Evolutionary conservation across 2,888 invertebrate genomes (phyloP), one percentile per base, ranked within the genome.

Genomic region (Synergus itoensis): DNA sequence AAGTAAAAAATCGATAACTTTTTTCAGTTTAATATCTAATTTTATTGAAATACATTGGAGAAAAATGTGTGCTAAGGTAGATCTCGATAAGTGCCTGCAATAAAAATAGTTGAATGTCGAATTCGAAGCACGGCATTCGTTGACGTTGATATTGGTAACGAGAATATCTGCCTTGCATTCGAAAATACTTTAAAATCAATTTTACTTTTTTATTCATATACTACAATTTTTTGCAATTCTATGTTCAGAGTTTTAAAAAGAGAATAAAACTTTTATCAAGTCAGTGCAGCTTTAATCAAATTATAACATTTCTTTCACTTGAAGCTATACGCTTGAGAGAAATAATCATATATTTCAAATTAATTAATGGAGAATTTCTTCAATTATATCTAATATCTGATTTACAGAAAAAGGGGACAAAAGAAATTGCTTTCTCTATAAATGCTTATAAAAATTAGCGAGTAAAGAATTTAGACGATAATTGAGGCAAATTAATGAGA

Each of bases 61-160:
- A 48, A 48, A 48, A 48, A 16, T 4, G 45, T 48, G 4, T 14
- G 14, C 45, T 48, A 14, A 3, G 14, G 3, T 16, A 4, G 45
- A 48, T 16, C 14, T 14, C 16, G 11, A 45, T 45, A 45, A 62
- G 18, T 62, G 28, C 12, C n/a, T 14, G 1, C 16, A 64, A 36
- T 64, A 21, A 41, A n/a, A 65, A 75, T 45, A 45, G 4, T 28
- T 11, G 63, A 36, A 63, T 36, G 14, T 28, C 9, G 14, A 63
- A 63, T 21, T 1, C 36, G 28, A 12, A 28, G 16, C 14, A 28
- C 28, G 14, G 14, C 7, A 63, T 63, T 63, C 36, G 36, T 63
- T 63, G 21, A 63, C 21, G 63, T 28, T 63, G 36, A 63, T 63
- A 63, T 63, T 63, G 63, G 36, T 36, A 21, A 63, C 63, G 36